phyloP scores from a whole-genome alignment of 2,797 vertebrate genomes.

The Eupleurogrammus muticus region DNA sequence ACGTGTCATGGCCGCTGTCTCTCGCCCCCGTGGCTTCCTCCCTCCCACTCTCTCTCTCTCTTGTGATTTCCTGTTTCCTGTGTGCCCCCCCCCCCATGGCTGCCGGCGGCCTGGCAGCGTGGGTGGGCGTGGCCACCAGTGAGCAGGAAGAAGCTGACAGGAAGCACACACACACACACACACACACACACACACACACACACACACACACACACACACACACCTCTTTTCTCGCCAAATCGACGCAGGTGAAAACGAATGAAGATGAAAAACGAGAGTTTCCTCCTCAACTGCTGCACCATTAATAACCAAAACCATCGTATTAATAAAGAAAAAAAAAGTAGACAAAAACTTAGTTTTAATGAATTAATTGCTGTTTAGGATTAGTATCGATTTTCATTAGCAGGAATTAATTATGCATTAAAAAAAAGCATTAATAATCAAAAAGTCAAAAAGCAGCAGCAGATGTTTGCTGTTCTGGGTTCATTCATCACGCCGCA shows the following conservation, averaged over 20 bases:
- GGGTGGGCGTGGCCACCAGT: conserved; percentile 68
- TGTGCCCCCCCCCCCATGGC: conserved; percentile 55
- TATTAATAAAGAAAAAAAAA: conserved; percentile 12
- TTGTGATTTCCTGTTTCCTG: conserved; percentile 75
- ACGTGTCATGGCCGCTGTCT: conserved; percentile 45
- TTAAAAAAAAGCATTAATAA: conserved; percentile 44
- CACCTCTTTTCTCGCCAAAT: too few species aligned
- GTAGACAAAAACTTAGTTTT: conserved; percentile 9
- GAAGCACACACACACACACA: too few species aligned
- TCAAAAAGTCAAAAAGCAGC: conserved; percentile 37
- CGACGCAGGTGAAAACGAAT: background rate
- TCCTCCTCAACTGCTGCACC: background rate
- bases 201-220: too few species aligned
- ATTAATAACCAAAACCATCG: background rate
- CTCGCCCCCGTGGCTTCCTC: conserved; percentile 51
- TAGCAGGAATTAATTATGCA: conserved; percentile 52
- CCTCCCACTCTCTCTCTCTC: conserved; percentile 10
- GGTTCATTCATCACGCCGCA: conserved; percentile 49
- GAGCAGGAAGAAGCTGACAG: conserved; percentile 60
- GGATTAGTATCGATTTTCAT: conserved; percentile 62
- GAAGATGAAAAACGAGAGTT: background rate
- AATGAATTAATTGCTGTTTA: conserved; percentile 32
- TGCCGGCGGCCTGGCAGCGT: conserved; percentile 41
- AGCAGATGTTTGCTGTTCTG: conserved; percentile 55
- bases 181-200: too few species aligned